Percentiles rank a stretch among this genome's conserved stretches.
Evolutionary conservation across 23 tunicate species (phyloP).

Genomic region (Aplidium turbinatum): DNA sequence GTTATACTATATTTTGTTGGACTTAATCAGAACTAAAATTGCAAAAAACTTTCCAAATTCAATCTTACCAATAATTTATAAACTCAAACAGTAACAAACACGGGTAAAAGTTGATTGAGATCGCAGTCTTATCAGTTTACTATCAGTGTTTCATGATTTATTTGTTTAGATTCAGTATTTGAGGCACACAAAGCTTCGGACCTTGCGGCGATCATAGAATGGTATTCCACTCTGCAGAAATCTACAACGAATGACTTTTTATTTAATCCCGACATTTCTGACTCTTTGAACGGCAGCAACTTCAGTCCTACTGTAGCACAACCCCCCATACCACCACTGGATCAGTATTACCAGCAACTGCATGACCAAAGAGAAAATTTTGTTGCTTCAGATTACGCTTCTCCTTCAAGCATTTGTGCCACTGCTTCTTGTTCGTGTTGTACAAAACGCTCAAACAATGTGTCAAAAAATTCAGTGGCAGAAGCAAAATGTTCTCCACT

Average conservation of each 20-base stretch:
- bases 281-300: neutral
- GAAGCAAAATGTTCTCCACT: neutral
- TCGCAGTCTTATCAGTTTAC: no score
- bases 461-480: neutral
- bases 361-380: neutral
- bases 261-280: neutral
- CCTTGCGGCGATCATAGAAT: slow-evolving; percentile 27
- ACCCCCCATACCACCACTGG: neutral
- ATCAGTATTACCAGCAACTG: neutral
- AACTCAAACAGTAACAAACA: no score
- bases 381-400: slow-evolving; percentile 56
- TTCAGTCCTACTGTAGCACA: neutral
- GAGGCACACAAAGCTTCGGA: slow-evolving; percentile 17
- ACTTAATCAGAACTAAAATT: no score
- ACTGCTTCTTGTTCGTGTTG: slow-evolving; percentile 38
- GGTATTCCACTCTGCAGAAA: slow-evolving; percentile 32
- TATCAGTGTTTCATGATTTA: no score
- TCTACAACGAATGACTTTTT: neutral
- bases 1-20: no score
- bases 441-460: neutral
- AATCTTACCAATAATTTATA: no score
- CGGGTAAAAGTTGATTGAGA: no score
- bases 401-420: slow-evolving; percentile 59
- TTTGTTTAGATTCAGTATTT: no score
- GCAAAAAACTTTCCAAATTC: no score